Conservation (phyloP, 2,888 invertebrate species). For the Xestobium rufovillosum region DNA sequence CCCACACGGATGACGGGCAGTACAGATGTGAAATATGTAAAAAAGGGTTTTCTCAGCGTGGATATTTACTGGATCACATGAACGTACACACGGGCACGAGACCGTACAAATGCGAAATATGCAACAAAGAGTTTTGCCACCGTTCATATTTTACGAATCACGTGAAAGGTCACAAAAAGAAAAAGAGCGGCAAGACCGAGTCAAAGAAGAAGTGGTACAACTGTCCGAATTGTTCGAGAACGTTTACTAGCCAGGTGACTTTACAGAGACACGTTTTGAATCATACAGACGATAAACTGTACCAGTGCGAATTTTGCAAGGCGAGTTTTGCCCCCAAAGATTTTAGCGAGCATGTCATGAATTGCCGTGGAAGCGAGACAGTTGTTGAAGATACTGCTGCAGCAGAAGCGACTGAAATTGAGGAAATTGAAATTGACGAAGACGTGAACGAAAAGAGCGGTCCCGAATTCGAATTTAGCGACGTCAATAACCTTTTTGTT, state of each 20-base stretch:
- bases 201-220: neutral
- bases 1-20: neutral
- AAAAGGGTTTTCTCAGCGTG: neutral
- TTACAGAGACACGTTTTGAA: neutral
- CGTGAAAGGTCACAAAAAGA: neutral
- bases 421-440: too few relatives aligned
- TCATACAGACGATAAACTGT: neutral
- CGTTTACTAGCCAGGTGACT: neutral
- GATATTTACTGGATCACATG: neutral
- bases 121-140: neutral
- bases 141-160: neutral
- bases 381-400: neutral
- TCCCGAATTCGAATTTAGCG: too few relatives aligned
- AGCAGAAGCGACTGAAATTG: too few relatives aligned
- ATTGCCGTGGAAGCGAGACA: neutral
- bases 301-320: neutral
- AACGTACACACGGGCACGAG: constrained; percentile 1
- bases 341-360: too few relatives aligned
- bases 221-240: neutral
- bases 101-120: constrained; percentile 1
- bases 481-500: too few relatives aligned
- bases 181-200: neutral
- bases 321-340: neutral
- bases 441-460: too few relatives aligned
- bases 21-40: constrained; percentile 1